Percentiles rank a stretch among this genome's conserved stretches.
These are phyloP conservation scores for Bos taurus DNA, from an alignment of 2,113 vertebrate species.

Conservation along the genomic window DNA sequence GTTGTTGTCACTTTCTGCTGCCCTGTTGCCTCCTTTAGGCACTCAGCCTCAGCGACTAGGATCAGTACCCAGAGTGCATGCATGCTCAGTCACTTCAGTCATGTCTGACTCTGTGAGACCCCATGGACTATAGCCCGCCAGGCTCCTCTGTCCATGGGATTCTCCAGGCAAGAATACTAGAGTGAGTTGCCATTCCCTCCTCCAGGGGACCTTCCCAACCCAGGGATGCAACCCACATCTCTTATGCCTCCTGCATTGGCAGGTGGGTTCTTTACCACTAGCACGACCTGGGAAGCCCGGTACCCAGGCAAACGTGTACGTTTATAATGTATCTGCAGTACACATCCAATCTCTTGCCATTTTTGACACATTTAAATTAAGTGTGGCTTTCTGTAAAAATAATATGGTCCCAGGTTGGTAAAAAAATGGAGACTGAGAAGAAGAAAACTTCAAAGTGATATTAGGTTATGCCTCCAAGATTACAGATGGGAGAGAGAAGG, in stretches of 20 bases:
- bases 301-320: background rate
- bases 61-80: background rate
- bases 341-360: background rate
- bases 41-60: background rate
- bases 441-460: background rate
- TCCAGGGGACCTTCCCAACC: background rate
- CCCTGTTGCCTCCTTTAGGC: background rate
- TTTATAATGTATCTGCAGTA: background rate
- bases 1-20: background rate
- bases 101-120: background rate
- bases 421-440: background rate
- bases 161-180: background rate
- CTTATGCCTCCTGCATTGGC: background rate
- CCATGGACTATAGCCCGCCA: fast-evolving
- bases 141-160: background rate
- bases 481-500: background rate
- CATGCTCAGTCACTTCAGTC: background rate
- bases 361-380: background rate
- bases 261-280: background rate
- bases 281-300: background rate
- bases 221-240: background rate
- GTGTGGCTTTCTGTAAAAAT: background rate
- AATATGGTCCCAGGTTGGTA: background rate
- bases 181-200: background rate
- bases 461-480: background rate